A percentile compares a stretch with the other conserved stretches of the same genome.
Evolutionary conservation across 1,140 invertebrate genomes (phyloP).

Genomic region (Leptestheria dahalacensis): DNA sequence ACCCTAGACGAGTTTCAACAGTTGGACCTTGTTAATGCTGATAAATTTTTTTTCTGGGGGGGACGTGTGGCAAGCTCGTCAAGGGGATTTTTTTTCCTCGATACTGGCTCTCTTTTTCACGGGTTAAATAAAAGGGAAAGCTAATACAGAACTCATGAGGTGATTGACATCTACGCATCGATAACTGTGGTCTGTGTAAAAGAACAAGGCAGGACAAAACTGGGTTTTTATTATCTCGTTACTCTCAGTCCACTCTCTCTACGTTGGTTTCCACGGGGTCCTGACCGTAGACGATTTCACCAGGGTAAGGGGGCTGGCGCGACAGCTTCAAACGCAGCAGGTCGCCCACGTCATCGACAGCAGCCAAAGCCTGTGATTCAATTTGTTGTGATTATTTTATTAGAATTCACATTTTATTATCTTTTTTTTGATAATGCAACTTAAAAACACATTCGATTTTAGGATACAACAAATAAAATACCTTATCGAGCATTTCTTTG

Average conservation of each 20-base stretch:
- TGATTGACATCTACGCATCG: too few relatives aligned
- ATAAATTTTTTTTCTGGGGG: background rate
- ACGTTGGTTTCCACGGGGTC: background rate
- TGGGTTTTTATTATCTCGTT: background rate
- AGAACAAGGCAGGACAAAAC: too few relatives aligned
- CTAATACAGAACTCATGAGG: background rate
- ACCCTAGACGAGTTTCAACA: too few relatives aligned
- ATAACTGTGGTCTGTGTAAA: too few relatives aligned
- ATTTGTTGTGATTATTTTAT: slow-evolving; percentile 9
- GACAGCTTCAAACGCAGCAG: slow-evolving; percentile 58
- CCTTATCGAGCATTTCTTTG: slow-evolving; percentile 86
- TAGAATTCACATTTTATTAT: background rate
- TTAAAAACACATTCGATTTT: background rate
- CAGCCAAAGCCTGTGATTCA: slow-evolving; percentile 39
- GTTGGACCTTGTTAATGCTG: too few relatives aligned
- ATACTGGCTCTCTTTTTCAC: too few relatives aligned
- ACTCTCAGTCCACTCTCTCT: slow-evolving; percentile 5
- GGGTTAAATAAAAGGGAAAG: too few relatives aligned
- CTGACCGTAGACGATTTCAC: slow-evolving; percentile 16
- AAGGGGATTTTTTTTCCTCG: too few relatives aligned
- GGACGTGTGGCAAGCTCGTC: background rate
- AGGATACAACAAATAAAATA: slow-evolving; percentile 25
- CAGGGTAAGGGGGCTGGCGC: slow-evolving; percentile 18
- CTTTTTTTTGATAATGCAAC: slow-evolving; percentile 8
- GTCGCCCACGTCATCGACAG: slow-evolving; percentile 51